phyloP scores from a whole-genome alignment of 2,888 invertebrate species.

The Lydus trimaculatus region DNA sequence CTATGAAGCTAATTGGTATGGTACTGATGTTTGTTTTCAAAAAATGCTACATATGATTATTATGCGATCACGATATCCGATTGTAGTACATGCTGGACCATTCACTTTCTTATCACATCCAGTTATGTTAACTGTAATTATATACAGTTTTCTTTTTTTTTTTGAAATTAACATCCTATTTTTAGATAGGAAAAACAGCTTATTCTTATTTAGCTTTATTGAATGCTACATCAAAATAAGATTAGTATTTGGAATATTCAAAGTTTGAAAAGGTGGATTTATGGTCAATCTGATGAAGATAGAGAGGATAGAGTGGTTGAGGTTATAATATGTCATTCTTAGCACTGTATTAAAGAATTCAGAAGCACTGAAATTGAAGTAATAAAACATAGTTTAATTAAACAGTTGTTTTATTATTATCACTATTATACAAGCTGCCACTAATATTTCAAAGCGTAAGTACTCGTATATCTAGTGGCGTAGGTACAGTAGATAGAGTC shows the following conservation, averaged over 20 bases:
- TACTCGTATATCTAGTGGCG: too few relatives aligned
- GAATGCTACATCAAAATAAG: conserved; percentile 7
- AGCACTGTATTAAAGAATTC: background rate
- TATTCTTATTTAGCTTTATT: conserved; percentile 13
- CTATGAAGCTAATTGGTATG: conserved; percentile 17
- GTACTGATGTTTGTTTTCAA: conserved; percentile 10
- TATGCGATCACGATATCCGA: conserved; percentile 15
- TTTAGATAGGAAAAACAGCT: conserved; percentile 4
- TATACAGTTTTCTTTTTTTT: background rate
- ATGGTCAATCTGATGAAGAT: too few relatives aligned
- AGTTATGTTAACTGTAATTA: conserved; percentile 16
- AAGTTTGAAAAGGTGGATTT: too few relatives aligned
- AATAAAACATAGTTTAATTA: too few relatives aligned
- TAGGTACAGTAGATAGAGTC: too few relatives aligned
- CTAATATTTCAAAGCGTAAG: too few relatives aligned
- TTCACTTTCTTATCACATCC: conserved; percentile 17
- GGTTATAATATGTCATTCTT: background rate
- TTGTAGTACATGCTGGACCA: conserved; percentile 23
- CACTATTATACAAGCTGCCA: too few relatives aligned
- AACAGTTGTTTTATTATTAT: too few relatives aligned
- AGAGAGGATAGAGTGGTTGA: too few relatives aligned
- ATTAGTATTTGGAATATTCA: background rate
- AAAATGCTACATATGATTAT: conserved; percentile 12
- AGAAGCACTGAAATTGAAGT: too few relatives aligned
- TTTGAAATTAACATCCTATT: background rate